A percentile compares a stretch with the other conserved stretches of the same genome.
phyloP scores from a whole-genome alignment of 2,113 vertebrate species.

The Leucoraja erinaceus region DNA sequence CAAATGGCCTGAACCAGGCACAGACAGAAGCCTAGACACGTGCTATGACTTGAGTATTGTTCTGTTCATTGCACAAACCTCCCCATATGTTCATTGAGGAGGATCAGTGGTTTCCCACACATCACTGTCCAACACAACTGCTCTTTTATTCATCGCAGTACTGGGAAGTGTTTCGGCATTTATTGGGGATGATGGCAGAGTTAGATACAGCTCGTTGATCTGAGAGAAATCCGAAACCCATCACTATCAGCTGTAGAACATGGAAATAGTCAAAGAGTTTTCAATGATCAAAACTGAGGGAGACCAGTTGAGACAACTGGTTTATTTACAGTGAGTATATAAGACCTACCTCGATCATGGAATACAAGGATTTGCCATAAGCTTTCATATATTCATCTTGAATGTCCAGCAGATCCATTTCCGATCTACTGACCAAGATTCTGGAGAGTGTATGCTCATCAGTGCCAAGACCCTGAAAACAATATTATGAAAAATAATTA shows the following conservation, averaged over 20 bases:
- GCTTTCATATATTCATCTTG: constrained; percentile 71
- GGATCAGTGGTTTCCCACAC: neutral
- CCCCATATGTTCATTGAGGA: neutral
- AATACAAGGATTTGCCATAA: constrained; percentile 62
- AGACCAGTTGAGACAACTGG: neutral
- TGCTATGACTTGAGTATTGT: neutral
- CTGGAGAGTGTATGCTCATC: constrained; percentile 68
- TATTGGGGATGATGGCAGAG: neutral
- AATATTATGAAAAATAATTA: neutral
- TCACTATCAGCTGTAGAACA: neutral
- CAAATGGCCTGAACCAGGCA: neutral
- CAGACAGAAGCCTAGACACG: neutral
- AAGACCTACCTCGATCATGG: constrained; percentile 64
- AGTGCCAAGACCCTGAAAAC: constrained; percentile 68
- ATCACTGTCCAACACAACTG: neutral
- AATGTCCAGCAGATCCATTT: constrained; percentile 77
- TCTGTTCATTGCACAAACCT: neutral
- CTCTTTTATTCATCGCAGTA: neutral
- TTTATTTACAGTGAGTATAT: neutral
- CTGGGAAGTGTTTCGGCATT: neutral
- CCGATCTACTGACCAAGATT: constrained; percentile 73
- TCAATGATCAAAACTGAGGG: neutral
- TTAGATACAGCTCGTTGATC: neutral
- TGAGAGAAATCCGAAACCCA: neutral
- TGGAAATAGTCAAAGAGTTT: neutral